phyloP scores from a whole-genome alignment of 1,140 invertebrate species.

The Musca domestica region DNA sequence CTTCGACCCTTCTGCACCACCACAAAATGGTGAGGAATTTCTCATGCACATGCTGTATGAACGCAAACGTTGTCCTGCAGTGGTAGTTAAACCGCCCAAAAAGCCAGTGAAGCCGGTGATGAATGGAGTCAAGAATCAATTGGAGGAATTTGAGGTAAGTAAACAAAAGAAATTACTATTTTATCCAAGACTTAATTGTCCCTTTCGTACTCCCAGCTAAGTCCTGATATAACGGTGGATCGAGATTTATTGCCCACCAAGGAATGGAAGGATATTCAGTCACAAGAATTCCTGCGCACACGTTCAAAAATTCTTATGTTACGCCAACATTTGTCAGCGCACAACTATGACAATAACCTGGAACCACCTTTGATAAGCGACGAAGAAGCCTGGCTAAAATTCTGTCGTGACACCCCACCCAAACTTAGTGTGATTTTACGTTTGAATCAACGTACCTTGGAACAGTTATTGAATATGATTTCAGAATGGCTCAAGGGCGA shows the following conservation, averaged over 20 bases:
- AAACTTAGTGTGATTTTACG: slow-evolving; percentile 38
- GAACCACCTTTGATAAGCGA: slow-evolving; percentile 43
- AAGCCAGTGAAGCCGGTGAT: neutral
- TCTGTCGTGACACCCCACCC: slow-evolving; percentile 39
- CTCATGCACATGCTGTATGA: slow-evolving; percentile 49
- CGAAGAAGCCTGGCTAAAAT: slow-evolving; percentile 35
- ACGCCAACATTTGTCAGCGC: slow-evolving; percentile 31
- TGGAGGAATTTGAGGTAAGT: slow-evolving; percentile 8
- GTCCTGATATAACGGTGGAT: neutral
- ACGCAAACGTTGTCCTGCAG: slow-evolving; percentile 43
- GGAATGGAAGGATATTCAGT: slow-evolving; percentile 42
- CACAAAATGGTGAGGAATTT: slow-evolving; percentile 45
- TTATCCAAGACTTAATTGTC: neutral
- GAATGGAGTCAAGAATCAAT: neutral
- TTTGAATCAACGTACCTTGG: slow-evolving; percentile 39
- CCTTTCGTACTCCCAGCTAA: neutral
- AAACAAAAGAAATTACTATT: neutral
- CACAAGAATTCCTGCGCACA: slow-evolving; percentile 33
- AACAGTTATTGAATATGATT: slow-evolving; percentile 39
- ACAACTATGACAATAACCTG: slow-evolving; percentile 36
- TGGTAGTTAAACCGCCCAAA: slow-evolving; percentile 40
- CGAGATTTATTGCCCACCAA: slow-evolving; percentile 37
- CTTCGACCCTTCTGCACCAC: slow-evolving; percentile 43
- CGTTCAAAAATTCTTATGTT: slow-evolving; percentile 32
- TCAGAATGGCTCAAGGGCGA: slow-evolving; percentile 40